These are phyloP conservation scores for Fissipunctia ypsillon DNA, from an alignment of 2,888 invertebrate genomes.

Conservation along the genomic window DNA sequence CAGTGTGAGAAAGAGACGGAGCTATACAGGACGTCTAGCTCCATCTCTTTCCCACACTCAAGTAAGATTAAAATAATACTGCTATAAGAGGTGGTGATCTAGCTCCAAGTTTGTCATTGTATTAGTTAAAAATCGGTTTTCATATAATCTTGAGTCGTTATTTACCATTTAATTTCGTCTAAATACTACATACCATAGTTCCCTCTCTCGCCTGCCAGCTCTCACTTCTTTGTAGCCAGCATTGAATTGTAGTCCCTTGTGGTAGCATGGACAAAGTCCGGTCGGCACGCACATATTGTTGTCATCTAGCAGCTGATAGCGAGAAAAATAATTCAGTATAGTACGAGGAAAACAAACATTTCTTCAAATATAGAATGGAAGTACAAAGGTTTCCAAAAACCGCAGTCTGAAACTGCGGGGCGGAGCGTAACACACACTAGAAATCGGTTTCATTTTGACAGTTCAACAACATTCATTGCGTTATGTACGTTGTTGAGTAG, in stretches of 20 bases:
- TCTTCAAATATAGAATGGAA: not conserved
- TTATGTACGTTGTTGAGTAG: too few species aligned
- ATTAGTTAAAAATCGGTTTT: not conserved
- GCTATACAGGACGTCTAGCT: too few species aligned
- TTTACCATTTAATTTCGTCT: not conserved
- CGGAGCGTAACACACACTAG: too few species aligned
- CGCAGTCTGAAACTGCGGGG: not conserved
- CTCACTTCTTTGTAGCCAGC: conserved; percentile 94
- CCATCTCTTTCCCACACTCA: too few species aligned
- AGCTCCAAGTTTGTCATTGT: not conserved
- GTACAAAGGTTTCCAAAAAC: not conserved
- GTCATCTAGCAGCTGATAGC: conserved; percentile 90
- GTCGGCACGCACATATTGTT: conserved; percentile 94
- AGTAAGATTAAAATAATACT: too few species aligned
- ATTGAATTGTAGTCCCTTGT: conserved; percentile 93
- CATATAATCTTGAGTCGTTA: not conserved
- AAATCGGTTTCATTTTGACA: too few species aligned
- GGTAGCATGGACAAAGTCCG: conserved; percentile 94
- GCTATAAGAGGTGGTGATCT: too few species aligned
- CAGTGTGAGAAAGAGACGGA: too few species aligned
- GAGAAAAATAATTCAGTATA: not conserved
- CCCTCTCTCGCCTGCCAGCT: conserved; percentile 92
- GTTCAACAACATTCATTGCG: too few species aligned
- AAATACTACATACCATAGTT: conserved; percentile 92
- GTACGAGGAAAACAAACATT: not conserved